Percentiles rank a stretch among this genome's conserved stretches.
Evolutionary conservation across 2,797 vertebrate species (phyloP).

Genomic region (Girardinus metallicus): DNA sequence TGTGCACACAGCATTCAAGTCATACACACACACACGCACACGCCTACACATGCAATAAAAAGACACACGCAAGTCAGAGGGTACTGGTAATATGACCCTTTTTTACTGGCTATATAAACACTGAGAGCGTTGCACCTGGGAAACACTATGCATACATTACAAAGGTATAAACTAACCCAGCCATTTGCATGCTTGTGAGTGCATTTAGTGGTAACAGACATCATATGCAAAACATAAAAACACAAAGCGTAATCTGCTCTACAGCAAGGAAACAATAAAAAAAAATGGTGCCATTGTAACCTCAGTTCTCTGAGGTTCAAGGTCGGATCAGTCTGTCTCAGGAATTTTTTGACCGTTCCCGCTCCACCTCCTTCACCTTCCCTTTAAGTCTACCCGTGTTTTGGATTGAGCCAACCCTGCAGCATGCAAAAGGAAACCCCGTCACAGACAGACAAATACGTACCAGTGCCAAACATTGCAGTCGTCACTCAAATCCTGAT

Average conservation of each 20-base stretch:
- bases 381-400: slow-evolving; percentile 19
- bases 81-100: slow-evolving; percentile 61
- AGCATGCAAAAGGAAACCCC: slow-evolving; percentile 49
- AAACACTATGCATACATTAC: slow-evolving; percentile 22
- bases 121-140: slow-evolving; percentile 51
- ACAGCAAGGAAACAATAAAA: neutral
- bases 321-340: slow-evolving; percentile 50
- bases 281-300: slow-evolving; percentile 22
- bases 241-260: neutral
- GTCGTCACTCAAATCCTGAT: slow-evolving; percentile 29
- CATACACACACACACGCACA: slow-evolving; percentile 14
- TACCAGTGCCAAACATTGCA: slow-evolving; percentile 28
- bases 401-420: slow-evolving; percentile 48
- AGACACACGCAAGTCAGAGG: slow-evolving; percentile 57
- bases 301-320: slow-evolving; percentile 45
- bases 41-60: slow-evolving; percentile 41
- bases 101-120: slow-evolving; percentile 63
- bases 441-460: slow-evolving; percentile 14
- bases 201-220: neutral
- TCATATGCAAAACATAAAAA: slow-evolving; percentile 1
- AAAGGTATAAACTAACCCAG: slow-evolving; percentile 21
- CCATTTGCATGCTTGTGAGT: slow-evolving; percentile 3
- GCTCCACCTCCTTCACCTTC: slow-evolving; percentile 27
- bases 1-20: slow-evolving; percentile 7
- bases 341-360: slow-evolving; percentile 45